Base-by-base conservation (phyloP, 2,888 invertebrate genomes). In the Aphidoletes aphidimyza region DNA sequence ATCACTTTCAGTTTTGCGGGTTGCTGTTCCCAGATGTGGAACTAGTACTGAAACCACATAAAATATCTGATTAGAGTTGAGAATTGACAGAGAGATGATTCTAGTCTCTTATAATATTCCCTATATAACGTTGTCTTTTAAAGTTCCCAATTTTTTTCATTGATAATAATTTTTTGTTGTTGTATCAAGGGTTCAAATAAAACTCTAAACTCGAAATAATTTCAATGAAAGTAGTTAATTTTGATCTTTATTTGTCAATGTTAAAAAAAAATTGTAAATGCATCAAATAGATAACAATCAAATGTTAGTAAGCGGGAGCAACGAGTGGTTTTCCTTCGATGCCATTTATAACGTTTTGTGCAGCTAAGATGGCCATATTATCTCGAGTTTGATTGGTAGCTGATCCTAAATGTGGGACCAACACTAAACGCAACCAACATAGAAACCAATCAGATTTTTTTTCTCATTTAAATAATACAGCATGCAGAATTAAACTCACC, bases 351-450 rank as follows among this genome's bases (percentile, higher is more conserved):
- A 97, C 93, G 89, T 98, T 97, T 88, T 93, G 92, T 0, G 95
- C 95, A 0, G 96, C 93, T 34, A 95, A 90, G 39, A 92, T 91
- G 0, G 94, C 93, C 97, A 97, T 97, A 37, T 93, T 93, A 84
- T 91, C 91, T 86, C 97, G 92, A 0, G 97, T 95, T 86, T 93
- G 92, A 9, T 92, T 87, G 0, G 96, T 97, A 0, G 97, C 96
- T 87, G 96, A 97, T 84, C 96, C 97, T 87, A 98, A 92, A 90
- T 98, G 98, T 8, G 98, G 97, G 9, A 94, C 89, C 37, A 98
- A 89, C n/a, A n/a, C n/a, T n/a, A 83, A 54, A 83, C 42, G 26
- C 26, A 39, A 36, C 17, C n/a, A 49, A 39, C 39, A 49, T 36
- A 30, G 47, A 22, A 0, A 36, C 17, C 45, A 26, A 26, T n/a